Base-by-base conservation (phyloP, 2,797 vertebrate genomes). In the Clarias pachynema region DNA sequence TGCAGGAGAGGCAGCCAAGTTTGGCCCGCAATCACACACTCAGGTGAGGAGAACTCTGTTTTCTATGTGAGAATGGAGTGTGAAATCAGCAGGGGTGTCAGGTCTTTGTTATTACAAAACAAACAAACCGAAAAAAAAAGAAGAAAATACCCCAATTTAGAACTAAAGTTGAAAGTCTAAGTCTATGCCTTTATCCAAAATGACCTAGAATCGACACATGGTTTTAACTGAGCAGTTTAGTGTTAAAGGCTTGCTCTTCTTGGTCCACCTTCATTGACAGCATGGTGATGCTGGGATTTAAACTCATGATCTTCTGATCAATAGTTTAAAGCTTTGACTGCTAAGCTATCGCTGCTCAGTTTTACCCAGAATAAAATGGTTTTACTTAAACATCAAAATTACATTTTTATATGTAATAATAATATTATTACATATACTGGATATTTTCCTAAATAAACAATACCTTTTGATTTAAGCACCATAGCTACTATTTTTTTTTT, bases 1-100 rank as follows among this genome's bases (percentile, higher is more conserved):
- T 99, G 84, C 97, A 99, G 92, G 98, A 99, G 81, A 95, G 97
- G 65, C 98, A 99, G 92, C 97, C 97, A 68, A 98, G 97, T 91
- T 95, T 99, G 82, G 95, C 95, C 89, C 96, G 96, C 91, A 99
- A 99, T 92, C 97, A 97, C 1, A 92, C 95, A 18, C 96, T 99
- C 93, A 99, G 98, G 98, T 99, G 94, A 8, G 57, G 10, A 59
- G 74, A 53, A 3, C 24, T 26, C 70, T 18, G 34, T 6, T 9
- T 53, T 74, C 44, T 53, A 24, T 53, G 8, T 56, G 6, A 74
- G 44, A 74, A 26, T 26, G 40, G 34, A 73, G 40, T 53, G 70
- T 73, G n/a, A 73, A 44, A 72, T 53, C 12, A 70, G 9, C 20
- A 68, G 37, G 8, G 3, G 34, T n/a, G 3, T 72, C 10, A 72